Evolutionary conservation across 2,113 vertebrate species (phyloP), one percentile per base, ranked within the genome.

Genomic region (Sminthopsis crassicaudata): DNA sequence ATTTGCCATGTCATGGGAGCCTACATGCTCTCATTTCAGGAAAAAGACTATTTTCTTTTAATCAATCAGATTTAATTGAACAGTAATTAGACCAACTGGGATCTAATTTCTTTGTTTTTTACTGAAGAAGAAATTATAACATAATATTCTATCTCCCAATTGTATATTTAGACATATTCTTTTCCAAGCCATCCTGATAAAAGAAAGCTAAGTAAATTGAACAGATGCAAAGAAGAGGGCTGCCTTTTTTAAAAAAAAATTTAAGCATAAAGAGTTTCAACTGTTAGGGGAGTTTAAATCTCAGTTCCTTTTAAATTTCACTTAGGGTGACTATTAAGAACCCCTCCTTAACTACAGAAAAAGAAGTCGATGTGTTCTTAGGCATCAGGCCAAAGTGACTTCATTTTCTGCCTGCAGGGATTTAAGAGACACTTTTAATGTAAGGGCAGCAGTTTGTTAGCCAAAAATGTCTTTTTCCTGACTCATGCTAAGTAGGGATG

Each of bases 361-460:
- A 97, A 97, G 97, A 98, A 98, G 97, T 98, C 93, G 97, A 52
- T 98, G 97, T 98, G 92, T 98, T 98, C 95, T 96, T 98, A 98
- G 98, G 98, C 98, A 97, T 84, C 36, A 7, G 5, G 95, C 98
- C 98, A 98, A 97, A 96, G 91, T 98, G 98, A 98, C 97, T 98
- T 98, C 97, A 98, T 98, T 98, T 98, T 98, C 98, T 98, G 93
- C 93, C 97, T 98, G 93, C 93, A 97, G 96, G 90, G 96, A 96
- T 97, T 98, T 98, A 97, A 98, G 94, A 97, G 96, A 96, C 93
- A 97, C 94, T 97, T 95, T 97, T 98, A 98, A 96, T 96, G 97
- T 97, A 97, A 98, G 94, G 96, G 94, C 91, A 84, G 97, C 93
- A 96, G 42, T 97, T 98, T 94, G n/a, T 95, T 92, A 97, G 97